Percentiles rank a stretch among this genome's conserved stretches.
Evolutionary conservation across 2,113 vertebrate species (phyloP).

Genomic region (Tupaia tana): DNA sequence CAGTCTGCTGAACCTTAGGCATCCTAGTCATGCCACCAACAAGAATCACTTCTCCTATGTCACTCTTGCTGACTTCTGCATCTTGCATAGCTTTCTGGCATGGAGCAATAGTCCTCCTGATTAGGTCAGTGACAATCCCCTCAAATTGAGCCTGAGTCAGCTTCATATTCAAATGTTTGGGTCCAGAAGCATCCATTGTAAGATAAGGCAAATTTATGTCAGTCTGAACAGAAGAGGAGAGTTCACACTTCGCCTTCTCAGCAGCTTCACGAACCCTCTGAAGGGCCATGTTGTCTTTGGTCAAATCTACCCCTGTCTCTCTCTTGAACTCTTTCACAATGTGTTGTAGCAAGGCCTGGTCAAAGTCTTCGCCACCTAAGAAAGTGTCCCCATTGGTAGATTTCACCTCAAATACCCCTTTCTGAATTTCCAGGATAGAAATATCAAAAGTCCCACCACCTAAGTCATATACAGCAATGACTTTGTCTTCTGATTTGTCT

Average conservation of each 20-base stretch:
- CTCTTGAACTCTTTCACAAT: too few species aligned
- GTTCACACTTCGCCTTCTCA: constrained; percentile 99
- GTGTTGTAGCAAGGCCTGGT: too few species aligned
- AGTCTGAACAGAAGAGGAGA: constrained; percentile 97
- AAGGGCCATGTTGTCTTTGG: too few species aligned
- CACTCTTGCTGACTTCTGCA: constrained; percentile 97
- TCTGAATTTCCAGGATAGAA: constrained; percentile 98
- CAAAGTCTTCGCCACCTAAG: too few species aligned
- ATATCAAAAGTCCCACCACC: constrained; percentile 99
- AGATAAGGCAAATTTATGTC: too few species aligned
- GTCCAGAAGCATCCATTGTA: too few species aligned
- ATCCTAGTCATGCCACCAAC: constrained; percentile 98
- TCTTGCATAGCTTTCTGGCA: constrained; percentile 99
- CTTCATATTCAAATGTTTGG: too few species aligned
- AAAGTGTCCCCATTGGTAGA: constrained; percentile 99
- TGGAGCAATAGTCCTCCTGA: constrained; percentile 94
- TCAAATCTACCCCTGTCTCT: too few species aligned
- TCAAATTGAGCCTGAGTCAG: constrained; percentile 97
- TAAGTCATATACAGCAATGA: constrained; percentile 98
- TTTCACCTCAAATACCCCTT: constrained; percentile 99
- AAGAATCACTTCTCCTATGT: constrained; percentile 98
- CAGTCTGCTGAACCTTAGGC: constrained; percentile 92
- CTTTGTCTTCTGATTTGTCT: constrained; percentile 97
- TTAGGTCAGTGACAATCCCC: constrained; percentile 94
- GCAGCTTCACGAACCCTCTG: constrained; percentile 97